Conservation (phyloP, 23 tunicate genomes). For the Phallusia fumigata region DNA sequence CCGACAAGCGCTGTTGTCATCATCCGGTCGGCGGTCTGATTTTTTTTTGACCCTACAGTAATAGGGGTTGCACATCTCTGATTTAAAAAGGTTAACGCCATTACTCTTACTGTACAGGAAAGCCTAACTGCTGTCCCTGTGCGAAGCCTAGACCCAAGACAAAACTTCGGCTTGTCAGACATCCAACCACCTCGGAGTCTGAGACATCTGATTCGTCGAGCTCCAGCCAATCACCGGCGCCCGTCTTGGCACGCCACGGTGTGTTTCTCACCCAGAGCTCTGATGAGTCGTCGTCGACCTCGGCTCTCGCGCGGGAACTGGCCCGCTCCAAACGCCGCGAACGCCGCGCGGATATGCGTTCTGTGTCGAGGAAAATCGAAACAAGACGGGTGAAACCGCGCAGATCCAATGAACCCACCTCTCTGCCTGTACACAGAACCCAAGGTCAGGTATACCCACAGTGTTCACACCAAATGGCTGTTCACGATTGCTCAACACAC, state of each 20-base stretch:
- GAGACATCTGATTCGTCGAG: slow-evolving; percentile 1
- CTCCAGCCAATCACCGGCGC: background rate
- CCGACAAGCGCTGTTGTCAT: too few relatives aligned
- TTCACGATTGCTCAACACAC: background rate
- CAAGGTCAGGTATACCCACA: background rate
- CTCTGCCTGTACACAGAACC: background rate
- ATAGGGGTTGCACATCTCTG: too few relatives aligned
- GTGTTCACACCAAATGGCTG: background rate
- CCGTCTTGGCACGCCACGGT: background rate
- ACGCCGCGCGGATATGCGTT: background rate
- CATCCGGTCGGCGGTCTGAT: too few relatives aligned
- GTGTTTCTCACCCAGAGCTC: background rate
- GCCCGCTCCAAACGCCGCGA: background rate
- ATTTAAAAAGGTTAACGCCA: too few relatives aligned
- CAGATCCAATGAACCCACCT: background rate
- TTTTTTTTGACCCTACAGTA: too few relatives aligned
- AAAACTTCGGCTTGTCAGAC: background rate
- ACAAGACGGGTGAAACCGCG: background rate
- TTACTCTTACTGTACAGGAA: background rate
- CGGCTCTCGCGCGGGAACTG: background rate
- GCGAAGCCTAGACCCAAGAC: background rate
- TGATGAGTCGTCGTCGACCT: background rate
- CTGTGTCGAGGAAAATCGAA: background rate
- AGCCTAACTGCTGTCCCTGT: background rate
- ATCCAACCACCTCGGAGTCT: too few relatives aligned